Base-by-base conservation (phyloP, 2,113 vertebrate species). In the Centropristis striata region DNA sequence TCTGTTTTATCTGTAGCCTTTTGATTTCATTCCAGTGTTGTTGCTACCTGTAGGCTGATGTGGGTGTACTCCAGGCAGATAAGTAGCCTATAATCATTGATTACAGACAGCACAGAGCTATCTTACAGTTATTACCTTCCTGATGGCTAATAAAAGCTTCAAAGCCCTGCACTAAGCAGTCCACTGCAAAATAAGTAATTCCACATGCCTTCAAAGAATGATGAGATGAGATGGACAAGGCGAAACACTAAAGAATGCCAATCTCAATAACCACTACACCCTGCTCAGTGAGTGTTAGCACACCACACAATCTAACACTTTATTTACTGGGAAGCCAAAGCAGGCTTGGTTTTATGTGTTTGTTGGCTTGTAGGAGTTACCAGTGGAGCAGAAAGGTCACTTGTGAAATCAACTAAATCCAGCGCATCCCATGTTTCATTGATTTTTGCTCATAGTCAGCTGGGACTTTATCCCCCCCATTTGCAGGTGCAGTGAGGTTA, bases 401-500 rank as follows among this genome's bases (percentile, higher is more conserved):
- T 70, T 61, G 80, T 88, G 81, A 89, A 90, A 86, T 86, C 51
- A 88, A 68, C 86, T 71, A 65, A 69, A 88, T 76, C 89, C 78
- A 64, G 79, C 53, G 39, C 14, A 21, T 81, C 74, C 59, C 27
- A 41, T 71, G 87, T 84, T 84, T 76, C 37, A 86, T 88, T 46
- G 83, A 89, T 81, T 87, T 28, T 76, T 75, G 80, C 79, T 84
- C 63, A 71, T 20, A 57, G 50, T 78, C 91, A 76, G 58, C 44
- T 2, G 57, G 81, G 77, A 82, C 39, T 27, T 15, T 6, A 1
- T 8, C 25, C 39, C 12, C 39, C 41, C 41, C 42, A 32, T 15
- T 73, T 2, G 37, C 60, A 65, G 55, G 61, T 71, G 73, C 71
- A 86, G 66, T 65, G 25, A 66, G 77, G 36, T 73, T 65, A 80